A percentile compares a stretch with the other conserved stretches of the same genome.
phyloP scores from a whole-genome alignment of 2,888 invertebrate species.

The Margaritifera margaritifera region DNA sequence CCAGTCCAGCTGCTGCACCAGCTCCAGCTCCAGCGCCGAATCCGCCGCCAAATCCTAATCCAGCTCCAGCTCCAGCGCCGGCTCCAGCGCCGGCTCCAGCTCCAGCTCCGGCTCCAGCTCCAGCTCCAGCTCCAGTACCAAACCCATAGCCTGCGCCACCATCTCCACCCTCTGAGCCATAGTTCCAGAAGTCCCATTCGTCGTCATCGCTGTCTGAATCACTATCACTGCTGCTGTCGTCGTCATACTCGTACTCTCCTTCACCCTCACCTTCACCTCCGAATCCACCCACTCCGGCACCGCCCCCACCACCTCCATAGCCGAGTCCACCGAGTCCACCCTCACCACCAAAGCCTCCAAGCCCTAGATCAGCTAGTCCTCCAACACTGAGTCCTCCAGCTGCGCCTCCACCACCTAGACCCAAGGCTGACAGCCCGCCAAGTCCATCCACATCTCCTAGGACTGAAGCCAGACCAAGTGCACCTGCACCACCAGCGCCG shows the following conservation, averaged over 20 bases:
- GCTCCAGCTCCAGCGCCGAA: background rate
- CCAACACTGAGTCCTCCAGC: no score
- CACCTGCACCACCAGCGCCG: no score
- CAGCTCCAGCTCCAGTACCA: background rate
- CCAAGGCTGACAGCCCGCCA: no score
- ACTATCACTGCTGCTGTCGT: no score
- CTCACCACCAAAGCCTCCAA: no score
- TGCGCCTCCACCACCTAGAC: no score
- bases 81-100: background rate
- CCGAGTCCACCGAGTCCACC: no score
- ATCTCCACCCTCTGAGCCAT: background rate
- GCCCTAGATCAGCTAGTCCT: no score
- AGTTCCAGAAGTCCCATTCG: background rate
- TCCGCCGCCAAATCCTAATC: constrained; percentile 5
- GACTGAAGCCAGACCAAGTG: no score
- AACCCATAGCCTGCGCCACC: background rate
- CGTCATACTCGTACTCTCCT: no score
- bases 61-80: background rate
- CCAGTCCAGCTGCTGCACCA: background rate
- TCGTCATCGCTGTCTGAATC: no score
- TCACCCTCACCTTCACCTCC: background rate
- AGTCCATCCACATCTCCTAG: no score
- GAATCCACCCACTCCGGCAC: background rate
- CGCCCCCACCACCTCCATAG: background rate
- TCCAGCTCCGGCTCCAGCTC: background rate